These are phyloP conservation scores for Cordilura impudica DNA, from an alignment of 2,888 invertebrate species.

Conservation along the genomic window DNA sequence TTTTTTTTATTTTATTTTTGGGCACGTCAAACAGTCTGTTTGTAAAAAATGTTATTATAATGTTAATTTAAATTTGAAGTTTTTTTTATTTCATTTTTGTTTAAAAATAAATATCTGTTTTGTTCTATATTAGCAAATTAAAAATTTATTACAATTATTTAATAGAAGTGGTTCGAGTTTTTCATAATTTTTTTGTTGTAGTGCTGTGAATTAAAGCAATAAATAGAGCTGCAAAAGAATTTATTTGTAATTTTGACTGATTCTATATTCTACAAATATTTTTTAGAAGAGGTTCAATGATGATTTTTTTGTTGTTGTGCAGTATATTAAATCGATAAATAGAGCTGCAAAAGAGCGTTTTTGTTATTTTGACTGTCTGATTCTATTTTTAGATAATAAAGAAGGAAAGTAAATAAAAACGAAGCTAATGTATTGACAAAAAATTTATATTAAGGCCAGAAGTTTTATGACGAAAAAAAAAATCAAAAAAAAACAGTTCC, in stretches of 20 bases:
- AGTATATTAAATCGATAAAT: no score
- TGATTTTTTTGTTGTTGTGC: no score
- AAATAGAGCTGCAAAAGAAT: slow-evolving; percentile 1
- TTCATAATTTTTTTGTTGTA: background rate
- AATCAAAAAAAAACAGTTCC: no score
- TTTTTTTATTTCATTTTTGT: slow-evolving; percentile 20
- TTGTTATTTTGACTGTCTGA: no score
- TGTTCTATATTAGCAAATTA: slow-evolving; percentile 8
- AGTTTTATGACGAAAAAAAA: no score
- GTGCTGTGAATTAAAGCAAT: background rate
- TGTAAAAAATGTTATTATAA: background rate
- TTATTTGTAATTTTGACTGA: background rate
- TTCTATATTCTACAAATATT: no score
- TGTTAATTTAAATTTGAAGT: slow-evolving; percentile 26
- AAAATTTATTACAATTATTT: slow-evolving; percentile 2
- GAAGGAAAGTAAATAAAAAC: no score
- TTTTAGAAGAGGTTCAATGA: no score
- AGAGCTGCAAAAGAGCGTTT: no score
- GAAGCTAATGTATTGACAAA: no score
- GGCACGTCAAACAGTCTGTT: background rate
- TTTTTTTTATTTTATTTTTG: background rate
- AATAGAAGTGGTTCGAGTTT: slow-evolving; percentile 21
- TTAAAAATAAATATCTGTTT: slow-evolving; percentile 15
- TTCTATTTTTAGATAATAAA: no score
- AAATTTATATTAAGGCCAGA: no score